Percentiles rank a stretch among this genome's conserved stretches.
Evolutionary conservation across 2,888 invertebrate genomes (phyloP).

Genomic region (Leucophenga montana): DNA sequence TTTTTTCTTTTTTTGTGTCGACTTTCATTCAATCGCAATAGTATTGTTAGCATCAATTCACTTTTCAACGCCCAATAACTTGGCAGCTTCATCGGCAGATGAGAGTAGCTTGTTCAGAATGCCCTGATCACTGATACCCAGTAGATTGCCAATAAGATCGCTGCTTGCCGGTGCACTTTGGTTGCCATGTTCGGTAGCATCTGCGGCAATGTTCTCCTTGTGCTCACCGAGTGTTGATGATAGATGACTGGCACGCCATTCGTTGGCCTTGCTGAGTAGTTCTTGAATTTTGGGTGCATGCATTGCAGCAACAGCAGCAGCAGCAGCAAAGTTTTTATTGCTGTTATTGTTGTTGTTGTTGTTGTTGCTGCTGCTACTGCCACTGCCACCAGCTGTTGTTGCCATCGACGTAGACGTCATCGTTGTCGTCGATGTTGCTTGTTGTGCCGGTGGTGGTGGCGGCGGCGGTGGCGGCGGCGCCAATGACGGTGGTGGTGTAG

Average conservation of each 20-base stretch:
- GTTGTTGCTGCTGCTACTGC: constrained; percentile 41
- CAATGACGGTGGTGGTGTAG: constrained; percentile 49
- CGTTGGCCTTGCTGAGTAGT: constrained; percentile 67
- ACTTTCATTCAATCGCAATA: too few species aligned
- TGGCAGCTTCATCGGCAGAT: constrained; percentile 88
- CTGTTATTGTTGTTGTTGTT: constrained; percentile 33
- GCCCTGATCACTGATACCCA: constrained; percentile 89
- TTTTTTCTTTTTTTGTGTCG: background rate
- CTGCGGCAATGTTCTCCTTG: constrained; percentile 67
- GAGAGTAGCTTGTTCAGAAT: constrained; percentile 89
- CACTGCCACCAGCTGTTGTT: constrained; percentile 40
- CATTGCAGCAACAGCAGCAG: constrained; percentile 40
- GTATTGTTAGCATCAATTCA: too few species aligned
- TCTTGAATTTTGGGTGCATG: constrained; percentile 69
- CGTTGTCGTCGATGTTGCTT: constrained; percentile 32
- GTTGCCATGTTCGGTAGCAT: constrained; percentile 46
- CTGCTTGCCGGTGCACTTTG: constrained; percentile 46
- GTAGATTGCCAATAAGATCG: constrained; percentile 90
- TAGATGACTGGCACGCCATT: constrained; percentile 65
- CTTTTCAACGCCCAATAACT: constrained; percentile 87
- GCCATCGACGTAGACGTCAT: too few species aligned
- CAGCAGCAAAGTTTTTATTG: constrained; percentile 30
- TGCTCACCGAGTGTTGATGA: constrained; percentile 57
- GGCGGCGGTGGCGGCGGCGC: constrained; percentile 28
- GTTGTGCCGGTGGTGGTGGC: constrained; percentile 34